A percentile compares a stretch with the other conserved stretches of the same genome.
These are phyloP conservation scores for Paradisaea rubra DNA, from an alignment of 2,113 vertebrate genomes.

Conservation along the genomic window DNA sequence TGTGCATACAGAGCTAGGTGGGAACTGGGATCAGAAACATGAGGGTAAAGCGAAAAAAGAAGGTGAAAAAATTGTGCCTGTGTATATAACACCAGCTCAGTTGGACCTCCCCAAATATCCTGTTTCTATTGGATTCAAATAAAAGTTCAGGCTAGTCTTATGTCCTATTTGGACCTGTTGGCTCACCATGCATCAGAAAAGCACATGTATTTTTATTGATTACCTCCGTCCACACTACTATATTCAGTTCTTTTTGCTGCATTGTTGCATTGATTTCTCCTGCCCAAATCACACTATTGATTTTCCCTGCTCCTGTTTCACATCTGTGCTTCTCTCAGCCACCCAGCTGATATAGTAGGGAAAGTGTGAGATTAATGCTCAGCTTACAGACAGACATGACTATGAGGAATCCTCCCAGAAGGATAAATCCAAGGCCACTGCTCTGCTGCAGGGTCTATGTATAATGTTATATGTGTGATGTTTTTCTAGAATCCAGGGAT, in stretches of 20 bases:
- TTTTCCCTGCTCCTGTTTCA: background rate
- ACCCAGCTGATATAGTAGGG: background rate
- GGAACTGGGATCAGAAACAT: background rate
- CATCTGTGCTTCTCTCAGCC: background rate
- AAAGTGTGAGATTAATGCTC: background rate
- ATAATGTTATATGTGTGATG: background rate
- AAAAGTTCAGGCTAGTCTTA: background rate
- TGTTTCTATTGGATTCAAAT: background rate
- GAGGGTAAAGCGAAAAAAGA: accelerated
- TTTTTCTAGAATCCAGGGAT: background rate
- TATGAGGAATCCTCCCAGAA: background rate
- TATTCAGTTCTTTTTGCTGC: background rate
- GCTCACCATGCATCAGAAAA: background rate
- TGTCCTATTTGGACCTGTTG: background rate
- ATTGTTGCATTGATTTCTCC: conserved; percentile 40
- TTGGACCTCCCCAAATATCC: background rate
- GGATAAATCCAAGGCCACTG: background rate
- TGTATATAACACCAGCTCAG: background rate
- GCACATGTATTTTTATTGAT: background rate
- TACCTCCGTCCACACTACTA: background rate
- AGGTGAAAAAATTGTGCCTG: background rate
- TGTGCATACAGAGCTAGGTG: background rate
- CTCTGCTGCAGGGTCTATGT: background rate
- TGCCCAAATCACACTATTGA: conserved; percentile 10
- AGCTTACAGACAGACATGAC: background rate